A percentile compares a stretch with the other conserved stretches of the same genome.
Conservation (phyloP, 2,888 invertebrate species). For the Sphinx pinastri region DNA sequence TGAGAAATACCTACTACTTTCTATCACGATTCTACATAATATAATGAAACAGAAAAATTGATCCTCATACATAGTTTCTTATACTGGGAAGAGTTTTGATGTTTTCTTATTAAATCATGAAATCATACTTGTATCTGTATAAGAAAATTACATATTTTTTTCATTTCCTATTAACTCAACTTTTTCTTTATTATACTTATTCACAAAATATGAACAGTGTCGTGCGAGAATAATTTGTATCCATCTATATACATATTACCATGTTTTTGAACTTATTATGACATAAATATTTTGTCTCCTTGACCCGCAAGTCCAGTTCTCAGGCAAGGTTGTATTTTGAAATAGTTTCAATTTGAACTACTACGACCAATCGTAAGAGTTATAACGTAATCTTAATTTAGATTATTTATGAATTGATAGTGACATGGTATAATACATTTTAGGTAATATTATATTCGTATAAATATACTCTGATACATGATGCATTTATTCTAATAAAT, state of each 20-base stretch:
- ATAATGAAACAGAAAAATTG: too few species aligned
- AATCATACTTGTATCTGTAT: neutral
- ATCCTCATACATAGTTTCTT: neutral
- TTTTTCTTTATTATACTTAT: too few species aligned
- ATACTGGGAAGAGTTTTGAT: neutral
- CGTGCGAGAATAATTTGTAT: neutral
- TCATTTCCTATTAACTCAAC: neutral
- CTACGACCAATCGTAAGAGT: neutral
- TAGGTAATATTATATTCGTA: neutral
- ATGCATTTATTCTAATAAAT: neutral
- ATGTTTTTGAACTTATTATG: constrained; percentile 6
- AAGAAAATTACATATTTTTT: neutral
- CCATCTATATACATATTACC: neutral
- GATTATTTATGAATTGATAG: neutral
- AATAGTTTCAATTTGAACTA: constrained; percentile 29
- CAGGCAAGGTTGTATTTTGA: constrained; percentile 41
- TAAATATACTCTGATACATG: neutral
- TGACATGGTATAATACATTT: neutral
- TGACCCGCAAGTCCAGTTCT: constrained; percentile 34
- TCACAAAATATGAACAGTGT: constrained; percentile 12
- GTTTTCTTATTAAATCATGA: neutral
- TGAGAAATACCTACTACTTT: too few species aligned
- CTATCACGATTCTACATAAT: neutral
- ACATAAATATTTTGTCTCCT: constrained; percentile 32
- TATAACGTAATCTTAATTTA: neutral